Base-by-base conservation (phyloP, 1,140 invertebrate genomes). In the Aethina tumida region DNA sequence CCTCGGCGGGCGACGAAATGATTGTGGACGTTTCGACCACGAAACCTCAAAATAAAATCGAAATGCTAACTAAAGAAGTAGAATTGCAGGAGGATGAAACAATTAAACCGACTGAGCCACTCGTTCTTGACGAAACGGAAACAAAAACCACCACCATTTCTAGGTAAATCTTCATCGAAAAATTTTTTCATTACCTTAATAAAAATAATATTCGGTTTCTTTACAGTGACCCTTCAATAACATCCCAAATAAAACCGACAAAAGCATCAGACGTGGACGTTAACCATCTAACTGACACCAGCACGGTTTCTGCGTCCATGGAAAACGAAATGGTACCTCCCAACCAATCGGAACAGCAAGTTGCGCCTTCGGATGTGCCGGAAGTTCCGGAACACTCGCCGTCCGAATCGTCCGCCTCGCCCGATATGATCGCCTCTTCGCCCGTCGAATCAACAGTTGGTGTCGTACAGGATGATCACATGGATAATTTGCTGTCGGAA, bases 401-500 rank as follows among this genome's bases (percentile, higher is more conserved):
- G 9, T 22, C 25, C 14, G 13, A 26, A 21, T 25, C 28, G 1
- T 15, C 21, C 24, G 12, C 20, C n/a, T 8, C 8, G 9, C 14
- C 12, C 12, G 28, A 14, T n/a, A 21, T 9, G 2, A 17, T 10
- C 8, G n/a, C 19, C 2, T n/a, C 16, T 2, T 13, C 13, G 9
- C 10, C 15, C 1, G 35, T 27, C 1, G 42, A 45, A 28, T 20
- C 10, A 24, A 26, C 20, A 8, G 35, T 22, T 5, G 29, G 24
- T 4, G 24, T 13, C 7, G 25, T 41, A n/a, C n/a, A n/a, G 10
- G 47, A 49, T 47, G 63, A 67, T 17, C 59, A 52, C 28, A 50
- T 66, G 10, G 64, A 67, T 32, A 55, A 56, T 31, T 43, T 65
- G n/a, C 47, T 65, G n/a, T 56, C 56, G 14, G 60, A 63, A 32